Percentiles rank a stretch among this genome's conserved stretches.
These are phyloP conservation scores for Sebastes schlegelii DNA, from an alignment of 2,113 vertebrate species.

Conservation along the genomic window DNA sequence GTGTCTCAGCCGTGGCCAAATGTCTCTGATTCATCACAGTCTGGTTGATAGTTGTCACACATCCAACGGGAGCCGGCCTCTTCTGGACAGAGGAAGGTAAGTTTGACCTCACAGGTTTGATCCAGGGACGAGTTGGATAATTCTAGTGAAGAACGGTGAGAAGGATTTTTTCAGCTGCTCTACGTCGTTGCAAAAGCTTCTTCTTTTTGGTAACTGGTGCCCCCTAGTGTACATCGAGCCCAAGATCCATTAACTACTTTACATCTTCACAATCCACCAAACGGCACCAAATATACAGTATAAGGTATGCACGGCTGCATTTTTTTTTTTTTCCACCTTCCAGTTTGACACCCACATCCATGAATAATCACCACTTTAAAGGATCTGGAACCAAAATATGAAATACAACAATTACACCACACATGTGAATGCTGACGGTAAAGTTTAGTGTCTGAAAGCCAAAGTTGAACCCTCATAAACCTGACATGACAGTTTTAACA, in stretches of 20 bases:
- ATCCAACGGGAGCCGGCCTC: not conserved
- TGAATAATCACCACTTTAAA: constrained; percentile 55
- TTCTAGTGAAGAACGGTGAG: constrained; percentile 31
- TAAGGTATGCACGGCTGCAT: constrained; percentile 49
- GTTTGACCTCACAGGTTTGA: constrained; percentile 30
- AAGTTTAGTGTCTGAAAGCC: constrained; percentile 62
- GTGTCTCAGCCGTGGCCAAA: constrained; percentile 42
- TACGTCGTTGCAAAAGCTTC: constrained; percentile 43
- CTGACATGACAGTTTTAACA: constrained; percentile 37
- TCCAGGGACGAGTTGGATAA: constrained; percentile 24
- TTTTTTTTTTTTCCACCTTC: constrained; percentile 16
- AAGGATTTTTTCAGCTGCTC: constrained; percentile 10
- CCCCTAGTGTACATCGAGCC: constrained; percentile 65
- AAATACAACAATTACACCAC: constrained; percentile 65
- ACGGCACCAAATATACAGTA: constrained; percentile 70
- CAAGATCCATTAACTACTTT: constrained; percentile 57
- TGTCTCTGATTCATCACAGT: constrained; percentile 50
- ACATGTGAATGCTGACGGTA: constrained; percentile 44
- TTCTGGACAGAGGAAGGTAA: constrained; percentile 10
- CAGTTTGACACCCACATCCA: constrained; percentile 60
- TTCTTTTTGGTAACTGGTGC: constrained; percentile 45
- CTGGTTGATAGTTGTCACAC: constrained; percentile 43
- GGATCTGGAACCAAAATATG: constrained; percentile 49
- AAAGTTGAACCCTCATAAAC: constrained; percentile 48
- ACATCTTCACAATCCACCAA: constrained; percentile 73